Conservation (phyloP, 2,888 invertebrate species). For the Cyclophora albipunctata region DNA sequence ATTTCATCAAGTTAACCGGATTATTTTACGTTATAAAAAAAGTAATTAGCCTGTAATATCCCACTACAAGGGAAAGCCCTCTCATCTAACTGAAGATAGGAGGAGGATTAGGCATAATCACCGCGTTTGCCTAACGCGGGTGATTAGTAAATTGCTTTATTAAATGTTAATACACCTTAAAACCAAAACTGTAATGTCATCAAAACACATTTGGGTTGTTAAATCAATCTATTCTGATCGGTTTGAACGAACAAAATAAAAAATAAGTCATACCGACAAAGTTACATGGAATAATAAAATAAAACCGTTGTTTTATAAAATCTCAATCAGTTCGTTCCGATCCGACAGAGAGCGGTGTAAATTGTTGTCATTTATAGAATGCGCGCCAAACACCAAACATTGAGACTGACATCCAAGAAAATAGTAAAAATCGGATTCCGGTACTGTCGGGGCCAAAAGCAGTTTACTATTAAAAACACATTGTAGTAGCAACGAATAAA, state of each 20-base stretch:
- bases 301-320: slow-evolving; percentile 1
- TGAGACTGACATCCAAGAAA: slow-evolving; percentile 42
- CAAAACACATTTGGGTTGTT: too few relatives aligned
- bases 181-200: too few relatives aligned
- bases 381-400: slow-evolving; percentile 40
- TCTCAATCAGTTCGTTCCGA: neutral
- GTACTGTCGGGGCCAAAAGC: slow-evolving; percentile 35
- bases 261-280: neutral
- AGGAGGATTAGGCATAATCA: too few relatives aligned
- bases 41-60: too few relatives aligned
- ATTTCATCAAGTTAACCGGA: too few relatives aligned
- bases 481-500: neutral
- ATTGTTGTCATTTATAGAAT: slow-evolving; percentile 41
- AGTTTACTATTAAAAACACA: neutral
- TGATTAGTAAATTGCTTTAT: too few relatives aligned
- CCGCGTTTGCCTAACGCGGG: too few relatives aligned
- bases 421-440: slow-evolving; percentile 47
- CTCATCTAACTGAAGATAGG: too few relatives aligned
- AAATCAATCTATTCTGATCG: too few relatives aligned
- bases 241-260: neutral
- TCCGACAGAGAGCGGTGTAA: slow-evolving; percentile 8
- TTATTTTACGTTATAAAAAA: too few relatives aligned
- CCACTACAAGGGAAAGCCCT: too few relatives aligned
- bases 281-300: neutral
- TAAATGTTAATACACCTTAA: too few relatives aligned